Evolutionary conservation across 2,113 vertebrate genomes (phyloP).

Genomic region (Calidris pygmaea): DNA sequence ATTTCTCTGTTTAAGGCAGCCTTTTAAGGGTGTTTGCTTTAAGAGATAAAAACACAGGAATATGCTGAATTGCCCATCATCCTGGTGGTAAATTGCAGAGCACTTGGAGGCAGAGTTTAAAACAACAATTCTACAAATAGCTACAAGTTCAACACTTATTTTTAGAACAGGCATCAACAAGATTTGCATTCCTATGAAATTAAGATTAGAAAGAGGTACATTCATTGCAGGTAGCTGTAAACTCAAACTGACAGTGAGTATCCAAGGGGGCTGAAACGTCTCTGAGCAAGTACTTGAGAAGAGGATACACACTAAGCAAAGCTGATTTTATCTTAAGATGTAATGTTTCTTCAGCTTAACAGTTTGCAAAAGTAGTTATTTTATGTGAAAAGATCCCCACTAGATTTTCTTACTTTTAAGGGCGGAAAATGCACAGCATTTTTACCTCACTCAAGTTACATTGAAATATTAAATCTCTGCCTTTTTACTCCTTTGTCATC

Average conservation of each 20-base stretch:
- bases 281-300: background rate
- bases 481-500: background rate
- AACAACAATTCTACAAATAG: background rate
- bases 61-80: fast-evolving
- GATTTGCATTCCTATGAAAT: background rate
- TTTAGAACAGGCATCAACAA: background rate
- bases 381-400: background rate
- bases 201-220: background rate
- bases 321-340: background rate
- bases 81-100: background rate
- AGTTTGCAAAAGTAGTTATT: background rate
- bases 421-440: background rate
- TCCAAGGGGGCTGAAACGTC: background rate
- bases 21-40: slow-evolving; percentile 15
- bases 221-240: background rate
- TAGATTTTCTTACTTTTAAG: background rate
- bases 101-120: background rate
- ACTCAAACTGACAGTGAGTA: background rate
- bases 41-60: background rate
- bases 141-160: background rate
- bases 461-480: background rate
- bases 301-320: background rate
- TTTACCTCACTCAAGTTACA: background rate
- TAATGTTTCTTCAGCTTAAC: background rate
- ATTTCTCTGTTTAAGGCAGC: background rate